Percentiles rank a stretch among this genome's conserved stretches.
phyloP scores from a whole-genome alignment of 2,113 vertebrate genomes.

The Istiophorus platypterus region DNA sequence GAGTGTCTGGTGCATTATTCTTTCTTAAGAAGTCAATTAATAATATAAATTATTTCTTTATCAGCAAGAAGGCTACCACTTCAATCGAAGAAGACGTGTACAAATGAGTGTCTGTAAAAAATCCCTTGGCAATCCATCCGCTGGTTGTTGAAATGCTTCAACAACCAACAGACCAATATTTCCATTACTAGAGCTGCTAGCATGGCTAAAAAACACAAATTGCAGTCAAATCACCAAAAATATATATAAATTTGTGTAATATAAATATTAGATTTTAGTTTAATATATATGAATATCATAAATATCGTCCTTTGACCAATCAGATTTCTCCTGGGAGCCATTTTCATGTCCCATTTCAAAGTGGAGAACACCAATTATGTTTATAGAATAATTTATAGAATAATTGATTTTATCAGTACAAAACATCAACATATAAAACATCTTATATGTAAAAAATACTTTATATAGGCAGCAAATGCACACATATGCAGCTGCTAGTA shows the following conservation, averaged over 20 bases:
- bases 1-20: slow-evolving; percentile 12
- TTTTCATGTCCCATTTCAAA: no score
- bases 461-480: background rate
- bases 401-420: background rate
- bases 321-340: background rate
- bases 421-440: background rate
- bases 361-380: no score
- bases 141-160: background rate
- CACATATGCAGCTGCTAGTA: background rate
- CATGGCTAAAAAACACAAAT: background rate
- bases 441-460: background rate
- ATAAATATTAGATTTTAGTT: no score
- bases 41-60: background rate
- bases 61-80: background rate
- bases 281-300: background rate
- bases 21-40: background rate
- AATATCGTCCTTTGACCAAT: background rate
- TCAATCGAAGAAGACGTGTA: no score
- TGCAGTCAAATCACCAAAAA: background rate
- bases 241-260: background rate
- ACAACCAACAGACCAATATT: no score
- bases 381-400: background rate
- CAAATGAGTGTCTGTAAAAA: background rate
- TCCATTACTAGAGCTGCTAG: no score
- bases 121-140: background rate